A percentile compares a stretch with the other conserved stretches of the same genome.
Conservation (phyloP, 2,113 vertebrate species). For the Cephalopholis sonnerati region DNA sequence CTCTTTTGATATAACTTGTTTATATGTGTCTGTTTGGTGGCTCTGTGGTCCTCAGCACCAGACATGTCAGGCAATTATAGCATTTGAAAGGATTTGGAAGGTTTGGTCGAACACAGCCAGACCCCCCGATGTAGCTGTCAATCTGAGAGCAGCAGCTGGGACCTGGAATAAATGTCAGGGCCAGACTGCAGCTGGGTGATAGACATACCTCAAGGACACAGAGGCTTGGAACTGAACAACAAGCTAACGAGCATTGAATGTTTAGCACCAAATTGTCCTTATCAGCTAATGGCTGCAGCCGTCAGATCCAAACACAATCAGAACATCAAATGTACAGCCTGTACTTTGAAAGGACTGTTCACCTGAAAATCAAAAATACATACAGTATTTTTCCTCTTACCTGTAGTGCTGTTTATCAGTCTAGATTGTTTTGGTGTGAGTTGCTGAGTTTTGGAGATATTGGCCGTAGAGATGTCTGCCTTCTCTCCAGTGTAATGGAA, state of each 20-base stretch:
- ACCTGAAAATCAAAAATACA: too few species aligned
- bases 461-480: too few species aligned
- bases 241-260: neutral
- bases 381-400: too few species aligned
- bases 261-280: neutral
- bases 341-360: too few species aligned
- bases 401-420: too few species aligned
- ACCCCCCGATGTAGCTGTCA: constrained; percentile 34
- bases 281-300: constrained; percentile 16
- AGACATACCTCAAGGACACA: constrained; percentile 33
- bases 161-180: constrained; percentile 42
- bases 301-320: neutral
- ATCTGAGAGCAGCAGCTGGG: constrained; percentile 48
- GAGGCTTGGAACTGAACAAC: constrained; percentile 25
- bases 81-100: neutral
- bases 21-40: neutral
- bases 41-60: neutral
- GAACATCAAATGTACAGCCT: neutral
- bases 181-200: constrained; percentile 34
- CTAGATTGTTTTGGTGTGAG: too few species aligned
- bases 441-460: too few species aligned
- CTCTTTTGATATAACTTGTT: neutral
- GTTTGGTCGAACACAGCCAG: constrained; percentile 18
- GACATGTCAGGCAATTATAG: constrained; percentile 9
- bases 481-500: too few species aligned